Conservation (phyloP, 1,140 invertebrate genomes). For the Drosophila nasuta region DNA sequence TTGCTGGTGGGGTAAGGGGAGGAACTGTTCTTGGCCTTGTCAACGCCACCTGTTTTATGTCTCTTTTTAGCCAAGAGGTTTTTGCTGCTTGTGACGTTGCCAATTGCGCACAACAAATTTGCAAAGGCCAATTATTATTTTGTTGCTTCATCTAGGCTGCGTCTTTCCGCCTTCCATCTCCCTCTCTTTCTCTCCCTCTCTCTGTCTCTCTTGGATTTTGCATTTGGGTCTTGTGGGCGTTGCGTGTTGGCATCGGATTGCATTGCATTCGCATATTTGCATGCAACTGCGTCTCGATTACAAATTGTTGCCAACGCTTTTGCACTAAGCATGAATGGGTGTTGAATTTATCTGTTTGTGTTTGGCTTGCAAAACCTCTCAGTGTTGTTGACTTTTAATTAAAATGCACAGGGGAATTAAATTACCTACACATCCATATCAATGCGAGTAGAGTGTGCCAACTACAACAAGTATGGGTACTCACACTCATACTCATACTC, state of each 20-base stretch:
- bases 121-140: conserved; percentile 63
- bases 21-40: not conserved
- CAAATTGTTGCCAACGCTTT: conserved; percentile 50
- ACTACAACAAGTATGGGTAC: not conserved
- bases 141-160: conserved; percentile 23
- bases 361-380: conserved; percentile 22
- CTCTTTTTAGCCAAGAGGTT: conserved; percentile 9
- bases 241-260: conserved; percentile 45
- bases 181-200: not conserved
- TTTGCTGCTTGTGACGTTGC: not conserved
- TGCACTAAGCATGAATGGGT: conserved; percentile 7
- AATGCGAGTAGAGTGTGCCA: too few species aligned
- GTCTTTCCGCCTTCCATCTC: conserved; percentile 7
- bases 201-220: conserved; percentile 12
- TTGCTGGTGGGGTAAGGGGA: too few species aligned
- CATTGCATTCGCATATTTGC: conserved; percentile 55
- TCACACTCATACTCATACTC: conserved; percentile 8
- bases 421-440: conserved; percentile 60
- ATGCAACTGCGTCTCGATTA: conserved; percentile 58
- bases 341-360: not conserved
- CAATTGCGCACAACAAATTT: conserved; percentile 28
- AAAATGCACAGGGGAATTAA: conserved; percentile 81
- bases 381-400: conserved; percentile 77
- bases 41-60: conserved; percentile 29
- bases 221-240: conserved; percentile 50